These are phyloP conservation scores for Phalacrocorax pelagicus DNA, from an alignment of 2,113 vertebrate species.

Conservation along the genomic window DNA sequence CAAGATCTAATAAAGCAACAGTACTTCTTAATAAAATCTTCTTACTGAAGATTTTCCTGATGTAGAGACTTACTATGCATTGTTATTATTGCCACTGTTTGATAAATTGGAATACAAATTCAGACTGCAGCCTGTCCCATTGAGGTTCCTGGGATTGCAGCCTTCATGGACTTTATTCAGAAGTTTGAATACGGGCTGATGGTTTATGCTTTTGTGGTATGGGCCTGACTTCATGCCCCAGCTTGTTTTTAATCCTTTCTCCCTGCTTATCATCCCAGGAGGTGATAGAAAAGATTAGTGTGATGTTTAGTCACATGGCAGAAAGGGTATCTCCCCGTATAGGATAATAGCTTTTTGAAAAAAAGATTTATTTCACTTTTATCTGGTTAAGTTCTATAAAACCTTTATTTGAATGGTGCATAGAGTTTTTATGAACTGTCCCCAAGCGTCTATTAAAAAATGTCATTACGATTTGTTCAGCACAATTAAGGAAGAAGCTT, in stretches of 20 bases:
- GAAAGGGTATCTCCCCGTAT: background rate
- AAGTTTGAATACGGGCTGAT: background rate
- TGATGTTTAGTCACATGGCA: constrained; percentile 4
- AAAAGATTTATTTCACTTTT: constrained; percentile 31
- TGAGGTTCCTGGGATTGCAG: background rate
- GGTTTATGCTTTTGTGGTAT: background rate
- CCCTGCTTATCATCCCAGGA: background rate
- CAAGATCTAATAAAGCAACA: background rate
- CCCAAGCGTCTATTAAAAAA: background rate
- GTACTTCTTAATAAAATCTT: background rate
- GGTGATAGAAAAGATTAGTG: background rate
- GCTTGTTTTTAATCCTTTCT: background rate
- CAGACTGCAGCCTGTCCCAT: background rate
- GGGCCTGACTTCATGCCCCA: background rate
- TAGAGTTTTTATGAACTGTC: constrained; percentile 21
- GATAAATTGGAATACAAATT: background rate
- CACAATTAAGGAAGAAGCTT: constrained; percentile 2
- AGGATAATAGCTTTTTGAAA: constrained; percentile 4
- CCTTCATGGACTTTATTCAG: background rate
- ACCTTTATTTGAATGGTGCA: background rate
- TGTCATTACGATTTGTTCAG: constrained; percentile 12
- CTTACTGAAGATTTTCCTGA: background rate
- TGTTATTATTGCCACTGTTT: no score
- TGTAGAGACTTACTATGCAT: background rate
- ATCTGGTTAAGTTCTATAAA: constrained; percentile 19